Percentiles rank a stretch among this genome's conserved stretches.
phyloP scores from a whole-genome alignment of 2,888 invertebrate genomes.

The Blastobasis adustella region DNA sequence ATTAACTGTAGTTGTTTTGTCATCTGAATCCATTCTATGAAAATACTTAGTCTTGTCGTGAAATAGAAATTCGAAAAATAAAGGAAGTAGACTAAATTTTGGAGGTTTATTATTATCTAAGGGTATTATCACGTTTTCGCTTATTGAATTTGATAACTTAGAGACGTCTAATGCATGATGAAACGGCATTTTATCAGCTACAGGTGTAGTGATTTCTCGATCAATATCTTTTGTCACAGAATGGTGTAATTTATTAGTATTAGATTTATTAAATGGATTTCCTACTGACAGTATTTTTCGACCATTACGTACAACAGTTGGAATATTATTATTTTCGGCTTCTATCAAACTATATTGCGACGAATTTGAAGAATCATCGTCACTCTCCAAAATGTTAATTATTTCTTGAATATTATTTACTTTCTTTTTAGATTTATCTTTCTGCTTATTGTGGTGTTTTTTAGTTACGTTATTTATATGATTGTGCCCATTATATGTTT shows the following conservation, averaged over 20 bases:
- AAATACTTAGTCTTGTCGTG: conserved; percentile 20
- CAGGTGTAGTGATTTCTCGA: background rate
- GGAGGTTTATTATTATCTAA: conserved; percentile 14
- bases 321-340: conserved; percentile 31
- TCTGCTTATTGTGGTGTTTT: conserved; percentile 8
- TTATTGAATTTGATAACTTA: too few species aligned
- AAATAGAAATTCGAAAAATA: conserved; percentile 45
- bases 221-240: too few species aligned
- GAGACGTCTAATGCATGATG: too few species aligned
- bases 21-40: conserved; percentile 2
- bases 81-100: conserved; percentile 30
- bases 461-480: conserved; percentile 12
- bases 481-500: conserved; percentile 9
- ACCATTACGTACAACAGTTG: background rate
- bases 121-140: background rate
- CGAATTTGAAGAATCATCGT: conserved; percentile 20
- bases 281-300: conserved; percentile 2
- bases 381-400: conserved; percentile 45
- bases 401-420: conserved; percentile 60
- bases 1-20: conserved; percentile 10
- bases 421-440: conserved; percentile 24
- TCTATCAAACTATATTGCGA: conserved; percentile 34
- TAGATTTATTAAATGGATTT: too few species aligned
- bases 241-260: too few species aligned
- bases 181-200: background rate